These are phyloP conservation scores for Hylaeus anthracinus DNA, from an alignment of 1,140 invertebrate species.

Conservation along the genomic window DNA sequence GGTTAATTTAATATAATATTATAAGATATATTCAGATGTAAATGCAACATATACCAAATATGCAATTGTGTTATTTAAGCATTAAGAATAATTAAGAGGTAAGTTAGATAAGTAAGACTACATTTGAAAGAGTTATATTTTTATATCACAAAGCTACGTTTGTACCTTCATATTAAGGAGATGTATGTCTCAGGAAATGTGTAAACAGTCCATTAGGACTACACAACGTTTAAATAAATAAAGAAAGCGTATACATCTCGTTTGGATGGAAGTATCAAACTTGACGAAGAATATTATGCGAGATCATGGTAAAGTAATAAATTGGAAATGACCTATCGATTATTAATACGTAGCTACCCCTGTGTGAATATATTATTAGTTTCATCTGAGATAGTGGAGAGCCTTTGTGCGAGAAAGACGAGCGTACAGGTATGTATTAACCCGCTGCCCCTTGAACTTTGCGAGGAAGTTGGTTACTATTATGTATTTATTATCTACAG, in stretches of 20 bases:
- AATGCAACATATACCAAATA: no score
- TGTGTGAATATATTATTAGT: slow-evolving; percentile 39
- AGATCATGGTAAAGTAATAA: slow-evolving; percentile 39
- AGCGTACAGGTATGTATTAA: slow-evolving; percentile 57
- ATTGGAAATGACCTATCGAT: slow-evolving; percentile 45
- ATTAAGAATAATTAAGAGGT: no score
- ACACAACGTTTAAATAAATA: no score
- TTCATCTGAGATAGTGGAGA: slow-evolving; percentile 43
- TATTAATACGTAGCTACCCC: slow-evolving; percentile 34
- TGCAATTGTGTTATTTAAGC: no score
- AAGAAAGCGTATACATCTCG: background rate
- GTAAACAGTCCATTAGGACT: no score
- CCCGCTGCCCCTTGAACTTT: slow-evolving; percentile 65
- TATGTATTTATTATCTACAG: slow-evolving; percentile 52
- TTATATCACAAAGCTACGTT: no score
- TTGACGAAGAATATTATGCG: slow-evolving; percentile 10
- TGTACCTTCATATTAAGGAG: no score
- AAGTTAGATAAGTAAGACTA: no score
- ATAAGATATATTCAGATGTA: no score
- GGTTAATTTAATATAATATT: no score
- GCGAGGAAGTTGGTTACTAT: slow-evolving; percentile 51
- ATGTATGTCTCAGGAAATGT: no score
- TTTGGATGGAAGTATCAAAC: slow-evolving; percentile 13
- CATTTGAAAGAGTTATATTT: no score
- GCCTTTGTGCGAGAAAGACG: slow-evolving; percentile 41